phyloP scores from a whole-genome alignment of 2,888 invertebrate species.

The Girardia tigrina region DNA sequence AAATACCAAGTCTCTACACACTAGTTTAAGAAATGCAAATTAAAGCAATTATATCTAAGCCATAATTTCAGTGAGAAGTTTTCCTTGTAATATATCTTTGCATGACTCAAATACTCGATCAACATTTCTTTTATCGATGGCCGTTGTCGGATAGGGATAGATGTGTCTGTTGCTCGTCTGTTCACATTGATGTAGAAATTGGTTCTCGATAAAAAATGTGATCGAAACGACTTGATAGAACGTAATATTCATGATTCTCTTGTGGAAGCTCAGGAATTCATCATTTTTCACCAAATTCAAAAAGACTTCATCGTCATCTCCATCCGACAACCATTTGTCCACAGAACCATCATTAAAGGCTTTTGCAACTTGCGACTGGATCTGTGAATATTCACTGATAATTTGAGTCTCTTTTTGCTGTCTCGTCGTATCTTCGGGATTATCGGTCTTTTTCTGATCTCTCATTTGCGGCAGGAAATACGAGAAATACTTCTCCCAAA shows the following conservation, averaged over 20 bases:
- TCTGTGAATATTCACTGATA: conserved; percentile 18
- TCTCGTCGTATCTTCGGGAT: conserved; percentile 2
- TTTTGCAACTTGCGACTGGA: conserved; percentile 25
- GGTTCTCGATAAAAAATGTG: conserved; percentile 29
- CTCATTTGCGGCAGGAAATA: conserved; percentile 28
- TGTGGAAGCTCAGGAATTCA: conserved; percentile 25
- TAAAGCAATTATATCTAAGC: no score
- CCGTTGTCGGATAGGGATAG: conserved; percentile 35
- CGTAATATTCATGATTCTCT: conserved; percentile 20
- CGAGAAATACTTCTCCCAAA: conserved; percentile 33
- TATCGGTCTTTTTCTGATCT: neutral
- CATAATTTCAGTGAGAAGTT: conserved; percentile 34
- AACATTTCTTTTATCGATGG: conserved; percentile 34
- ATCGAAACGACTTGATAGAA: conserved; percentile 33
- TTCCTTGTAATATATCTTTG: conserved; percentile 34
- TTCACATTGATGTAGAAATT: conserved; percentile 29
- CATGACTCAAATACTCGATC: conserved; percentile 33
- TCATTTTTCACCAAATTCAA: conserved; percentile 25
- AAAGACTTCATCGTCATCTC: conserved; percentile 26
- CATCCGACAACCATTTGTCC: conserved; percentile 20
- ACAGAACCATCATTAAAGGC: conserved; percentile 18
- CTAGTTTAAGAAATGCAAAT: no score
- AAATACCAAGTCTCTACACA: no score
- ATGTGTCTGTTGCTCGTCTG: conserved; percentile 32
- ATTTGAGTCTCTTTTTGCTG: neutral